These are phyloP conservation scores for Ctenopoma multispine DNA, from an alignment of 2,797 vertebrate genomes.

Conservation along the genomic window DNA sequence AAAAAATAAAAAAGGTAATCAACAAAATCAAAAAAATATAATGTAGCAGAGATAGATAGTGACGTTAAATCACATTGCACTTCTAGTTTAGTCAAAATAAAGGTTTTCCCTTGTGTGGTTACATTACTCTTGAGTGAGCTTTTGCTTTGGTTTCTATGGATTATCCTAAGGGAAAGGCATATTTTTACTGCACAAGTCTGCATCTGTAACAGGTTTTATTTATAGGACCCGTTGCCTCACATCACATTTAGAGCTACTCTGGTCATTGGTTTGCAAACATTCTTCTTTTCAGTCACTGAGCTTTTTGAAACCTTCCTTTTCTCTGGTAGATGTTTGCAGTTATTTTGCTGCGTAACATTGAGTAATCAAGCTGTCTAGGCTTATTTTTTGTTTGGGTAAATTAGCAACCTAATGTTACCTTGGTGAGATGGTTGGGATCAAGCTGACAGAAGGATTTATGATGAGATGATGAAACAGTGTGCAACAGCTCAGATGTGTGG, in stretches of 20 bases:
- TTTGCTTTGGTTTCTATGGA: constrained; percentile 46
- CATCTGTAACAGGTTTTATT: constrained; percentile 57
- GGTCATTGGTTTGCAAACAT: constrained; percentile 37
- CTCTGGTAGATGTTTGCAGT: constrained; percentile 5
- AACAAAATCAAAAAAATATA: too few species aligned
- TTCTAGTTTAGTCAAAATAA: constrained; percentile 18
- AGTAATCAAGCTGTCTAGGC: neutral
- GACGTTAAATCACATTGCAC: neutral
- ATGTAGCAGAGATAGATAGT: neutral
- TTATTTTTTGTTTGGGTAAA: constrained; percentile 33
- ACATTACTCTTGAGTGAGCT: constrained; percentile 46
- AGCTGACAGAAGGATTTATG: constrained; percentile 45
- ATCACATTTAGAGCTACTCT: constrained; percentile 42
- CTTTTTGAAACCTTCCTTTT: constrained; percentile 2
- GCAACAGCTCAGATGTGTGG: constrained; percentile 36
- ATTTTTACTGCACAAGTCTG: constrained; percentile 28
- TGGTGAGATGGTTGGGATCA: constrained; percentile 1
- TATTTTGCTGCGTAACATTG: constrained; percentile 14
- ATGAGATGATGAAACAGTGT: constrained; percentile 48
- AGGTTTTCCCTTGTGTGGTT: constrained; percentile 36
- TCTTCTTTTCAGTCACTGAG: constrained; percentile 14
- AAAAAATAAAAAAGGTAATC: neutral
- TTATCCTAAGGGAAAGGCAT: constrained; percentile 27
- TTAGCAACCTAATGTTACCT: neutral
- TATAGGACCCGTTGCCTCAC: constrained; percentile 39